phyloP scores from a whole-genome alignment of 2,888 invertebrate species.

The Hoplodrina blanda region DNA sequence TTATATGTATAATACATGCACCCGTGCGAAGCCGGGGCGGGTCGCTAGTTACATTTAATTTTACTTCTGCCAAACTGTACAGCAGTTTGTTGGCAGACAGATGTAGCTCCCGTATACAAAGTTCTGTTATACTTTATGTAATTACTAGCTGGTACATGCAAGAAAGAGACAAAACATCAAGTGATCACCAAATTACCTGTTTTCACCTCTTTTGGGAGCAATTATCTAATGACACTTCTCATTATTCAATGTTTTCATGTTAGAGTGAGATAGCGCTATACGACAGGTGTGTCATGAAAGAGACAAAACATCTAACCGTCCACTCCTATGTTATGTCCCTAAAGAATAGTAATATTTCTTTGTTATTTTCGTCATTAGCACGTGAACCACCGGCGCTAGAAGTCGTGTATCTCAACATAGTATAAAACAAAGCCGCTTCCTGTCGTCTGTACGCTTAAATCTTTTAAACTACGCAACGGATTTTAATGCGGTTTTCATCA shows the following conservation, averaged over 20 bases:
- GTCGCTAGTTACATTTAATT: no score
- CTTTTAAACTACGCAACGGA: no score
- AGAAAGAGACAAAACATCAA: neutral
- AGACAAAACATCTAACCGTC: neutral
- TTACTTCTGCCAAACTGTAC: no score
- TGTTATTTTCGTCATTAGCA: conserved; percentile 3
- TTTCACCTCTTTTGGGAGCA: neutral
- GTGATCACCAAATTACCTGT: conserved; percentile 4
- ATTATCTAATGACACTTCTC: neutral
- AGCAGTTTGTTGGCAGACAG: no score
- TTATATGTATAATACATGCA: no score
- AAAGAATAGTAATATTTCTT: neutral
- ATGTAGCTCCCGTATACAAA: no score
- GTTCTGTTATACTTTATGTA: no score
- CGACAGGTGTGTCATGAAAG: neutral
- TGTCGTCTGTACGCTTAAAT: no score
- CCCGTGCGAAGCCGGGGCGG: no score
- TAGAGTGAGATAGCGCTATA: conserved; percentile 7
- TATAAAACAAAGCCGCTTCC: no score
- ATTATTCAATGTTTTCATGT: neutral
- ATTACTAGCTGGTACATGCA: neutral
- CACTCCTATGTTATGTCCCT: neutral
- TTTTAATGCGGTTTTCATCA: no score
- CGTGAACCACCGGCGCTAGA: neutral
- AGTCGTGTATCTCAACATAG: neutral